Conservation (phyloP, 2,797 vertebrate genomes). For the Sorex maritimensis region DNA sequence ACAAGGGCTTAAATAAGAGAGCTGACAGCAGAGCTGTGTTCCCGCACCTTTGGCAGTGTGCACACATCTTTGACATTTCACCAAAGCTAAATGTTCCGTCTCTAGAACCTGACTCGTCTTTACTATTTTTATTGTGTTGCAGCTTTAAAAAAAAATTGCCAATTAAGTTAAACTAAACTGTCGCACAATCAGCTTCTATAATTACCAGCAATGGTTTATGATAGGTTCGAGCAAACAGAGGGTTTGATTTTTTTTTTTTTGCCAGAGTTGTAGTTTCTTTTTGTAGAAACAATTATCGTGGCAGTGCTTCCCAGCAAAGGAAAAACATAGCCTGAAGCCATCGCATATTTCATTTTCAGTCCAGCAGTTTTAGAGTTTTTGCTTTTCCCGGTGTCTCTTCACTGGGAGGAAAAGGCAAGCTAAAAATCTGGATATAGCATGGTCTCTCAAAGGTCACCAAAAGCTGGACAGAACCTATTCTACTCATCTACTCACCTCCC, state of each 20-base stretch:
- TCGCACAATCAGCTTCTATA: constrained; percentile 88
- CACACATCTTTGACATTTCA: constrained; percentile 84
- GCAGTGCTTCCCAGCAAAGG: constrained; percentile 87
- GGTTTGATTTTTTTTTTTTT: constrained; percentile 83
- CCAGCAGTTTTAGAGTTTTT: constrained; percentile 91
- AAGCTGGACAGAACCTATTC: background rate
- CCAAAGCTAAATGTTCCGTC: constrained; percentile 85
- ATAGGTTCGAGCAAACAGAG: constrained; percentile 86
- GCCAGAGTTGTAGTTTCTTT: constrained; percentile 89
- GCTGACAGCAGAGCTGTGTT: constrained; percentile 61
- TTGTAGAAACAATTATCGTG: constrained; percentile 90
- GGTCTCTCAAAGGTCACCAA: constrained; percentile 68
- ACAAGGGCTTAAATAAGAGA: constrained; percentile 55
- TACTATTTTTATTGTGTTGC: constrained; percentile 88
- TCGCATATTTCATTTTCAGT: constrained; percentile 92
- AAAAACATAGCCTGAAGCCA: constrained; percentile 89
- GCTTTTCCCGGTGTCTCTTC: constrained; percentile 85
- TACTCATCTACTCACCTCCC: background rate
- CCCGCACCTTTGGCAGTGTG: constrained; percentile 57
- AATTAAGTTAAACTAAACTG: constrained; percentile 85
- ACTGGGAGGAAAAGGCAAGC: constrained; percentile 79
- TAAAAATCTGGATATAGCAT: background rate
- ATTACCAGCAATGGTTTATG: constrained; percentile 86
- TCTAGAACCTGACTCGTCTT: constrained; percentile 80
- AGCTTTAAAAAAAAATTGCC: constrained; percentile 87